Base-by-base conservation (phyloP, 2,888 invertebrate genomes). In the Drosophila antonietae region DNA sequence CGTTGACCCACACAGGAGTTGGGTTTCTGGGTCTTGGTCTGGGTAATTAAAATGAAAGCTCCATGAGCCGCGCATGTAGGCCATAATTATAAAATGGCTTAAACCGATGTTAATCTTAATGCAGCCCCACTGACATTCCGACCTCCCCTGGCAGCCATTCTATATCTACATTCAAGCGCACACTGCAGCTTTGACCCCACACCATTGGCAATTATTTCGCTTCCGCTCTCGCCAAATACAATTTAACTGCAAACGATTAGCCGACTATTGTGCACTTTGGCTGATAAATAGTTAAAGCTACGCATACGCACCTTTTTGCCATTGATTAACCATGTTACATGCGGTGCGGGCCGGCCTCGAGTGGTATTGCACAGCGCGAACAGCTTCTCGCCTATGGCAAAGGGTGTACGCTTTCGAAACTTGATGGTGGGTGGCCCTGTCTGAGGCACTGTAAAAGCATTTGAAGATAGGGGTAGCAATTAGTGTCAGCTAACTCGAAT, bases 281-380 rank as follows among this genome's bases (percentile, higher is more conserved):
- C 23, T 33, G 33, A 56, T 60, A 28, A 44, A 23, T 44, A 44
- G 41, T 37, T 49, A 14, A 80, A 71, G 69, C 74, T 70, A 68
- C 70, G 69, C 49, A 77, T 88, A 75, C 85, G 87, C 90, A 95
- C 96, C 94, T 95, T 95, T 92, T 95, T 94, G 80, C 95, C 95
- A 92, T 96, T 96, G 90, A 96, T 95, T 83, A 95, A 93, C 96
- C 96, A 96, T 71, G 95, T 95, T 88, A 96, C 94, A 89, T 95
- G 94, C 43, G 96, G 95, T 63, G 95, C 95, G 9, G 96, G 96
- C 80, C 94, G 93, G 33, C 96, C 95, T 23, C 95, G 94, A 53
- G 95, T 94, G 57, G 95, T 95, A 61, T 95, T 95, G 91, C 96
- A 96, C 90, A 96, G 95, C 23, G 95, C 95, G 86, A 95, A 94